Evolutionary conservation across 2,888 invertebrate species (phyloP).

Genomic region (Pachymerium ferrugineum): DNA sequence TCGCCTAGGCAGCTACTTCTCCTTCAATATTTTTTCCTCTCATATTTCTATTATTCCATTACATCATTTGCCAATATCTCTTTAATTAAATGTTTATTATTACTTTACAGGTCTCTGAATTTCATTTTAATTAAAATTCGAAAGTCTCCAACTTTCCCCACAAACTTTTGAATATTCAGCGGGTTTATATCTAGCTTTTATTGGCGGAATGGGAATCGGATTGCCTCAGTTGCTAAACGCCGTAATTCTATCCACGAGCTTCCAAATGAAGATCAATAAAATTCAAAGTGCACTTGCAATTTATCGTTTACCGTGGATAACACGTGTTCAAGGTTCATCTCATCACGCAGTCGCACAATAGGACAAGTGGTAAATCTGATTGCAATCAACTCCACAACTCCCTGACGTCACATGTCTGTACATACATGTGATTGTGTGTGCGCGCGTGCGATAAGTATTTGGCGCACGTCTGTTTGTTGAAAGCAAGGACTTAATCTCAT

Average conservation of each 20-base stretch:
- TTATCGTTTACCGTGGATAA: neutral
- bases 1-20: neutral
- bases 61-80: too few relatives aligned
- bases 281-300: neutral
- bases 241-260: too few relatives aligned
- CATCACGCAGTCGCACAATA: neutral
- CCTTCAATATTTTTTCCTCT: neutral
- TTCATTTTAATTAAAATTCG: too few relatives aligned
- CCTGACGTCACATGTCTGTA: too few relatives aligned
- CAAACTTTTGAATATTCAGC: too few relatives aligned
- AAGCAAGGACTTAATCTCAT: neutral
- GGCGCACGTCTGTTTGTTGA: neutral
- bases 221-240: too few relatives aligned
- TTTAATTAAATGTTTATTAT: too few relatives aligned
- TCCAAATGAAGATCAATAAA: neutral
- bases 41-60: neutral
- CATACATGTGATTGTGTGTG: neutral
- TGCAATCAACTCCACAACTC: neutral
- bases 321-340: slow-evolving; percentile 6
- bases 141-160: too few relatives aligned
- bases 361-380: neutral
- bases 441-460: neutral
- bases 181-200: neutral
- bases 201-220: too few relatives aligned
- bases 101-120: too few relatives aligned